Conservation (phyloP, 2,888 invertebrate species). For the Galerucella nymphaeae region DNA sequence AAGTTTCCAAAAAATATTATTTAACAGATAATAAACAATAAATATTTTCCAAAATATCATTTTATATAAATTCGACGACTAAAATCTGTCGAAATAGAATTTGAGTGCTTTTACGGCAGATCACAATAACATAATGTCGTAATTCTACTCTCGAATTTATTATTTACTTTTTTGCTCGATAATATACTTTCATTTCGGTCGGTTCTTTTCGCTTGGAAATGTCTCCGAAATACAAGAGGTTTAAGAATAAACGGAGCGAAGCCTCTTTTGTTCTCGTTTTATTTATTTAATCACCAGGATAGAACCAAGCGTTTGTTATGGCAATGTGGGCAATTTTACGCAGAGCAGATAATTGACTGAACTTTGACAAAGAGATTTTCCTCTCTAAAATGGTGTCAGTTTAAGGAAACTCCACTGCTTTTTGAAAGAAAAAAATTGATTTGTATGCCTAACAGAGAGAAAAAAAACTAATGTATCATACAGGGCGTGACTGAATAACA, state of each 20-base stretch:
- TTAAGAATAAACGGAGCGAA: conserved; percentile 10
- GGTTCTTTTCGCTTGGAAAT: conserved; percentile 19
- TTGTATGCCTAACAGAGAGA: no score
- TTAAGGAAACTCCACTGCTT: background rate
- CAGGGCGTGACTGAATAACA: no score
- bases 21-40: no score
- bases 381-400: background rate
- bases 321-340: conserved; percentile 32
- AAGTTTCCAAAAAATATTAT: no score
- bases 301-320: conserved; percentile 18
- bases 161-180: background rate
- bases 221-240: conserved; percentile 6
- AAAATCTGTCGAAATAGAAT: background rate
- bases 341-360: conserved; percentile 37
- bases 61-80: no score
- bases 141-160: background rate
- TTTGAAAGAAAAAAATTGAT: background rate
- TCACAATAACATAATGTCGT: background rate
- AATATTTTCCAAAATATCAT: no score
- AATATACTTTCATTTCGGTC: conserved; percentile 7
- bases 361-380: conserved; percentile 36
- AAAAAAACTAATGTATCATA: no score
- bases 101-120: conserved; percentile 8
- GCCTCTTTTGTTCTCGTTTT: conserved; percentile 30
- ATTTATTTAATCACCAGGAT: conserved; percentile 34